These are phyloP conservation scores for Cotesia chilonis DNA, from an alignment of 1,140 invertebrate species.

Conservation along the genomic window DNA sequence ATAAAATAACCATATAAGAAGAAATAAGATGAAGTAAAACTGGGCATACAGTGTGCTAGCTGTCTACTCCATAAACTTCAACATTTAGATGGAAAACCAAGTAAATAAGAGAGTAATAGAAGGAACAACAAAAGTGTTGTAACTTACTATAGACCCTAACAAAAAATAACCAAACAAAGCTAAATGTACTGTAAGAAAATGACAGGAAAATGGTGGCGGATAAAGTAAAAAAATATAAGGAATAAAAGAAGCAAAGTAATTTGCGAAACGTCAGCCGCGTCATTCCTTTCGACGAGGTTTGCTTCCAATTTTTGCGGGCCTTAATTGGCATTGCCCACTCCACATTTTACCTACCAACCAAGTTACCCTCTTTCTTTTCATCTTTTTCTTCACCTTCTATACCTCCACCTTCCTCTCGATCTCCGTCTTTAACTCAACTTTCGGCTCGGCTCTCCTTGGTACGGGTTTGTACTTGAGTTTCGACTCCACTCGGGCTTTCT, in stretches of 20 bases:
- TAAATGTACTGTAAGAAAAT: constrained; percentile 18
- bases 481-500: not conserved
- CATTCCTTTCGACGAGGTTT: constrained; percentile 43
- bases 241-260: constrained; percentile 45
- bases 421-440: too few relatives aligned
- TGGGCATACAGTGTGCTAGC: not conserved
- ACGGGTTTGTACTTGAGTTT: not conserved
- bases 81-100: too few relatives aligned
- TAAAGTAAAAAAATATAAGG: constrained; percentile 4
- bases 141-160: not conserved
- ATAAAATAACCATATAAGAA: constrained; percentile 19
- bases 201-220: constrained; percentile 9
- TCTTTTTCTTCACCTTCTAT: not conserved
- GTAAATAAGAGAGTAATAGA: too few relatives aligned
- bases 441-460: not conserved
- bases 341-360: constrained; percentile 2
- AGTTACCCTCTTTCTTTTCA: not conserved
- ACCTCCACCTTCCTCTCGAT: not conserved
- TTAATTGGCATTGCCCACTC: constrained; percentile 36
- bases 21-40: constrained; percentile 11
- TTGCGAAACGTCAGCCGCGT: constrained; percentile 46
- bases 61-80: too few relatives aligned
- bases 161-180: not conserved
- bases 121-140: not conserved
- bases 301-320: constrained; percentile 29